A percentile compares a stretch with the other conserved stretches of the same genome.
These are phyloP conservation scores for Montifringilla adamsi DNA, from an alignment of 2,113 vertebrate species.

Conservation along the genomic window DNA sequence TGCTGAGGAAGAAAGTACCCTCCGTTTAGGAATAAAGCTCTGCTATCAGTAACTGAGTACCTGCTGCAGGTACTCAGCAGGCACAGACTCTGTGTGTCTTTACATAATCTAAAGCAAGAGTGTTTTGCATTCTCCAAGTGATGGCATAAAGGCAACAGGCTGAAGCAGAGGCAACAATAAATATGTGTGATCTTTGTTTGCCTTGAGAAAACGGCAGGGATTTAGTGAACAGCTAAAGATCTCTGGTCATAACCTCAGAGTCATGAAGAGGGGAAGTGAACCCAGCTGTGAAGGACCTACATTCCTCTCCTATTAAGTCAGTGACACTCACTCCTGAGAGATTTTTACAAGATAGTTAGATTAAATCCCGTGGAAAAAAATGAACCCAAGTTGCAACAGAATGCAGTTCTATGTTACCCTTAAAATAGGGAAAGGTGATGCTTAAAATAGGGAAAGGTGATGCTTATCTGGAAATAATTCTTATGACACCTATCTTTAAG, in stretches of 20 bases:
- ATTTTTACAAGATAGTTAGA: neutral
- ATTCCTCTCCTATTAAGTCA: slow-evolving; percentile 44
- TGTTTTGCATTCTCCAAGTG: neutral
- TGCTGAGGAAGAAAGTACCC: neutral
- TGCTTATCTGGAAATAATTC: neutral
- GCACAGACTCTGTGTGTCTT: neutral
- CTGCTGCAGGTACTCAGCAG: neutral
- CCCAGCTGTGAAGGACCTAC: neutral
- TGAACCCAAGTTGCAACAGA: neutral
- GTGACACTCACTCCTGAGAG: neutral
- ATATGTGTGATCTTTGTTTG: neutral
- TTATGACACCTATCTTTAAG: neutral
- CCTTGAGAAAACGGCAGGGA: neutral
- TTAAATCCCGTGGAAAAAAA: neutral
- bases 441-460: too few species aligned
- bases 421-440: neutral
- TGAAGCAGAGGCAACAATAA: neutral
- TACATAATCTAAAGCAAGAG: neutral
- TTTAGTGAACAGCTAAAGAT: neutral
- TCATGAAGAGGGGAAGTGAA: neutral
- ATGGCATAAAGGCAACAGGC: neutral
- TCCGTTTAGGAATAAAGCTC: neutral
- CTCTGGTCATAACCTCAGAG: neutral
- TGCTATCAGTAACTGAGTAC: neutral
- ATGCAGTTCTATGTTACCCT: neutral